Percentiles rank a stretch among this genome's conserved stretches.
Evolutionary conservation across 2,797 vertebrate species (phyloP).

Genomic region (Cetoscarus ocellatus): DNA sequence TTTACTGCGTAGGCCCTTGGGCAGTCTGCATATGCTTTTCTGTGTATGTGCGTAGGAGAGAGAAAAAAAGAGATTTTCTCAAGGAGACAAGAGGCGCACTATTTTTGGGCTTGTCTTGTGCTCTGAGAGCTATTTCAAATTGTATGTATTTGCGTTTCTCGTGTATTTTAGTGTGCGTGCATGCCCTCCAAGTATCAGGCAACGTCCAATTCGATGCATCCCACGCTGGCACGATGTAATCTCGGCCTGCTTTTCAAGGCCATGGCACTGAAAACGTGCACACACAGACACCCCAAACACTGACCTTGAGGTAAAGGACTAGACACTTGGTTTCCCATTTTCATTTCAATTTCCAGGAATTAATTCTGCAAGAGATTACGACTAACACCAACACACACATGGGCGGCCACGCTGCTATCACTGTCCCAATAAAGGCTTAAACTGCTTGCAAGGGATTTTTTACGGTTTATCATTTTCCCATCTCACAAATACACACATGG

Average conservation of each 20-base stretch:
- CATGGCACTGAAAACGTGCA: not conserved
- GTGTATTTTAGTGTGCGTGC: not conserved
- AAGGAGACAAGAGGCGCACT: slow-evolving; percentile 46
- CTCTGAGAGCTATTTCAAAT: slow-evolving; percentile 45
- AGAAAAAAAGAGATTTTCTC: slow-evolving; percentile 19
- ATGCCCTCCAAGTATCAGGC: slow-evolving; percentile 33
- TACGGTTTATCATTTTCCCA: slow-evolving; percentile 62
- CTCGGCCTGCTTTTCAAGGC: slow-evolving; percentile 17
- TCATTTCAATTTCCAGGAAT: slow-evolving; percentile 81
- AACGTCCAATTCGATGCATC: slow-evolving; percentile 23
- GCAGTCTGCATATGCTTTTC: slow-evolving; percentile 16
- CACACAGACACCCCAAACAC: slow-evolving; percentile 17
- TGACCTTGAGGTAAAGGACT: slow-evolving; percentile 74
- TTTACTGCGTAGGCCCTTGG: slow-evolving; percentile 22
- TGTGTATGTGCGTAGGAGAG: not conserved
- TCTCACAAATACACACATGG: slow-evolving; percentile 18
- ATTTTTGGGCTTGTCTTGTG: slow-evolving; percentile 47
- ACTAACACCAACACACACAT: slow-evolving; percentile 1
- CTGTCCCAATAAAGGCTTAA: slow-evolving; percentile 62
- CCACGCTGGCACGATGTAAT: slow-evolving; percentile 19
- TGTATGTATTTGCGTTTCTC: slow-evolving; percentile 16
- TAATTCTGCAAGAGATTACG: slow-evolving; percentile 76
- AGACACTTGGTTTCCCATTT: slow-evolving; percentile 62
- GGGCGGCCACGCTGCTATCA: slow-evolving; percentile 30
- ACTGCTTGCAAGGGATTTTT: slow-evolving; percentile 66